Base-by-base conservation (phyloP, 1,140 invertebrate species). In the Ctenoplectra terminalis region DNA sequence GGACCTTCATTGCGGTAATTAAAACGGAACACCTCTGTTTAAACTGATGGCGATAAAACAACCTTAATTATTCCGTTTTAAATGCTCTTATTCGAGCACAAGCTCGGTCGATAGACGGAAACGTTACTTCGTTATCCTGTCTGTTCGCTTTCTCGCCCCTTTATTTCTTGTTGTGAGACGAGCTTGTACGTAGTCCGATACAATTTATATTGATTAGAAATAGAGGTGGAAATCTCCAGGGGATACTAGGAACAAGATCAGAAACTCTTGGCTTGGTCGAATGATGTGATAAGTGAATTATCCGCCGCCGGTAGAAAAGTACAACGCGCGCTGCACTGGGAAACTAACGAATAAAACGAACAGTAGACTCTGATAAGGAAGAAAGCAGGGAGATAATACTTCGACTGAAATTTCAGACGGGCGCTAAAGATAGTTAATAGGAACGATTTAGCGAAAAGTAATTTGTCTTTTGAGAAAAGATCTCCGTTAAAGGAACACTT, bases 161-260 rank as follows among this genome's bases (percentile, higher is more conserved):
- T 48, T n/a, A 13, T 56, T 46, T 48, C 17, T 40, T 8, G n/a
- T 29, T 2, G 20, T 4, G 26, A 43, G 29, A 54, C 60, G 74
- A 74, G 66, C 73, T 78, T 29, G 74, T 43, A 71, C 78, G 48
- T 17, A 70, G 85, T 78, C 87, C 87, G 89, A 88, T 87, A 87
- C 86, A 88, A 91, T 90, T 84, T 86, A 83, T 90, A 90, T 90
- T 84, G 89, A 90, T 91, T 87, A 71, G 79, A 81, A 89, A 75
- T 78, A 81, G 63, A 58, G 37, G 72, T 46, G 56, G 37, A 48
- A 66, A 73, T 43, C 50, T 29, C 43, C 7, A 17, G 34, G 15
- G 31, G 54, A 61, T 17, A 37, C 37, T 31, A 37, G 56, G 31
- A 79, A 86, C 20, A 48, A 67, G 61, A 31, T 52, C 43, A 34